Conservation (phyloP, 1,140 invertebrate species). For the Cotesia typhae region DNA sequence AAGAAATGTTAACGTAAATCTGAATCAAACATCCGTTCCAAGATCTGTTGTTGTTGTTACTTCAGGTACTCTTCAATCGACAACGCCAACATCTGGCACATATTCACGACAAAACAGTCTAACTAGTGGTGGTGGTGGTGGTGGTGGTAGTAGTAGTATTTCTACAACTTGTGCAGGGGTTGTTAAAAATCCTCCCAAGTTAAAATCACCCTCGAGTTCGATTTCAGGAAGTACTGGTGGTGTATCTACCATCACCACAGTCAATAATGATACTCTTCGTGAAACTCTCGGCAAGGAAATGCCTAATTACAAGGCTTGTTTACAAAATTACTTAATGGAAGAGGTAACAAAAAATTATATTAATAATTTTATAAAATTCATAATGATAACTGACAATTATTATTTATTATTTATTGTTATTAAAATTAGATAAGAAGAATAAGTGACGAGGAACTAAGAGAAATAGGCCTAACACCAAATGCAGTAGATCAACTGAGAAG, state of each 20-base stretch:
- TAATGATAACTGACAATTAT: slow-evolving; percentile 10
- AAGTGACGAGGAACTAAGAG: slow-evolving; percentile 67
- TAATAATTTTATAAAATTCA: slow-evolving; percentile 12
- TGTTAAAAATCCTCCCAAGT: slow-evolving; percentile 5
- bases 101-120: no score
- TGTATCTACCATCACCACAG: slow-evolving; percentile 48
- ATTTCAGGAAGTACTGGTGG: slow-evolving; percentile 50
- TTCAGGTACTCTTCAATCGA: no score
- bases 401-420: slow-evolving; percentile 19
- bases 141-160: no score
- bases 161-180: slow-evolving; percentile 28
- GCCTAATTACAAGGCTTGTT: slow-evolving; percentile 62
- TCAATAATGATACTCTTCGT: slow-evolving; percentile 55
- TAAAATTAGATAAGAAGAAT: slow-evolving; percentile 66
- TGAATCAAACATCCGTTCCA: no score
- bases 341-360: slow-evolving; percentile 51
- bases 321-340: slow-evolving; percentile 61
- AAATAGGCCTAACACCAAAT: slow-evolving; percentile 64
- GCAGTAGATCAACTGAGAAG: slow-evolving; percentile 69
- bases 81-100: no score
- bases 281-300: slow-evolving; percentile 64
- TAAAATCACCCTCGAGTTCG: slow-evolving; percentile 43
- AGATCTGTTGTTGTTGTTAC: no score
- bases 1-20: no score
- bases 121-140: no score